Conservation (phyloP, 2,113 vertebrate species). For the Terrapene triunguis region DNA sequence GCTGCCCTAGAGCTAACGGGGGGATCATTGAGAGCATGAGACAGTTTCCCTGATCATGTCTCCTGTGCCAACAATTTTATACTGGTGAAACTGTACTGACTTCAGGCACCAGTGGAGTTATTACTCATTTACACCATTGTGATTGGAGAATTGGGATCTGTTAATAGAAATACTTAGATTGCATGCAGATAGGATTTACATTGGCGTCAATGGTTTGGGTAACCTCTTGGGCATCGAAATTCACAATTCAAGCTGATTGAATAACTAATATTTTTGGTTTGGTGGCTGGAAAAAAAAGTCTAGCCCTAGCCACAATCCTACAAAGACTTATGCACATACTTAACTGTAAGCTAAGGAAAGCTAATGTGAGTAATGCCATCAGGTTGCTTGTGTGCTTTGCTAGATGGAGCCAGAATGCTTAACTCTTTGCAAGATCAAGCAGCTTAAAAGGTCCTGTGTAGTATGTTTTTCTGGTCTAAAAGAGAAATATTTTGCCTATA, state of each 20-base stretch:
- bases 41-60: background rate
- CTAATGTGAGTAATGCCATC: background rate
- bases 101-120: background rate
- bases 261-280: background rate
- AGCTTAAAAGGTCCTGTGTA: background rate
- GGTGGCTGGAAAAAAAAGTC: background rate
- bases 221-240: background rate
- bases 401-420: background rate
- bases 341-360: background rate
- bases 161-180: background rate
- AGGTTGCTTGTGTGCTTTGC: background rate
- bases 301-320: background rate
- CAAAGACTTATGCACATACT: background rate
- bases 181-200: background rate
- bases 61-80: background rate
- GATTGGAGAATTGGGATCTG: background rate
- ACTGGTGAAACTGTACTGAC: background rate
- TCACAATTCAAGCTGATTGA: background rate
- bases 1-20: background rate
- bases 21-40: background rate
- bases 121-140: background rate
- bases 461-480: constrained; percentile 6
- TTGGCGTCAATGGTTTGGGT: background rate
- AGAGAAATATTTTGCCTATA: constrained; percentile 21
- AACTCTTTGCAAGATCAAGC: constrained; percentile 7